phyloP scores from a whole-genome alignment of 1,140 invertebrate genomes.

The Sinella curviseta region DNA sequence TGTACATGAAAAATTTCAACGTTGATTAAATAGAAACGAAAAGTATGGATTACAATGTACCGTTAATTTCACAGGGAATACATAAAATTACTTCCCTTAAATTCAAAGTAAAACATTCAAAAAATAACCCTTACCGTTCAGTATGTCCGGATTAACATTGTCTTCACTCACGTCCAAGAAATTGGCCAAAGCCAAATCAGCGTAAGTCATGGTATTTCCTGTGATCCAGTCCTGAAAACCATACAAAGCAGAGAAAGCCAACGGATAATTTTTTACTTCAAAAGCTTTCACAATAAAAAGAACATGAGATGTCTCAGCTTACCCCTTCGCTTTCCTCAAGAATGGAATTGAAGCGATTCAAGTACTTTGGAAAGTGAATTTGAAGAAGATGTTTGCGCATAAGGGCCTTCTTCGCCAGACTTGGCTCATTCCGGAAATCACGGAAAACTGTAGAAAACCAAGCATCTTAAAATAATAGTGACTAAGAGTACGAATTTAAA shows the following conservation, averaged over 20 bases:
- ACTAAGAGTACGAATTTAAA: background rate
- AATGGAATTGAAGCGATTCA: background rate
- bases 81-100: too few relatives aligned
- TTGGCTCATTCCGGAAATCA: slow-evolving; percentile 5
- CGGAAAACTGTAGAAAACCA: slow-evolving; percentile 6
- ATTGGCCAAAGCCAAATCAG: slow-evolving; percentile 11
- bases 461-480: background rate
- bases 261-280: background rate
- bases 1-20: too few relatives aligned
- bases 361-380: slow-evolving; percentile 22
- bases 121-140: too few relatives aligned
- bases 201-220: background rate
- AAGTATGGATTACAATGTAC: too few relatives aligned
- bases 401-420: slow-evolving; percentile 7
- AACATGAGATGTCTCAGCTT: background rate
- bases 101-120: too few relatives aligned
- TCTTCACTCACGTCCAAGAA: background rate
- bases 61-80: too few relatives aligned
- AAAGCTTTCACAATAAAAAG: background rate
- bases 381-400: slow-evolving; percentile 22
- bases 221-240: background rate
- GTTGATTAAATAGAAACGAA: too few relatives aligned
- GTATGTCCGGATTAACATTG: slow-evolving; percentile 26
- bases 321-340: background rate
- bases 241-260: background rate